Evolutionary conservation across 2,797 vertebrate genomes (phyloP).

Genomic region (Mormyrops attenuatus): DNA sequence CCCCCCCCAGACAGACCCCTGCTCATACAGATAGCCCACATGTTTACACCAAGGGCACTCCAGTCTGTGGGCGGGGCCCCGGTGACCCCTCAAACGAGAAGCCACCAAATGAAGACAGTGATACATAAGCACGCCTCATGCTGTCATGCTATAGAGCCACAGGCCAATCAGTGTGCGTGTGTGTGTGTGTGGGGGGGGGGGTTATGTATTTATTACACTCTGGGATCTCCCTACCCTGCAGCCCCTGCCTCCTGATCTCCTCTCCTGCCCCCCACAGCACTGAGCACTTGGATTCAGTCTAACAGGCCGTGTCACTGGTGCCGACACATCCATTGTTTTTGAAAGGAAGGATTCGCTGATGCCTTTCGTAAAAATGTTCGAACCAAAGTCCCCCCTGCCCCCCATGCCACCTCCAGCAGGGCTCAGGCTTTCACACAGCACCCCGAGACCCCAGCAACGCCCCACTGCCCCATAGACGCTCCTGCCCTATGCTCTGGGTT

Average conservation of each 20-base stretch:
- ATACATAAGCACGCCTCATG: background rate
- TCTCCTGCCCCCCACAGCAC: background rate
- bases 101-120: background rate
- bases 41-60: background rate
- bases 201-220: too few species aligned
- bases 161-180: background rate
- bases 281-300: background rate
- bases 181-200: background rate
- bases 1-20: background rate
- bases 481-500: too few species aligned
- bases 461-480: too few species aligned
- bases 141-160: background rate
- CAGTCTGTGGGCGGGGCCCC: background rate
- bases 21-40: background rate
- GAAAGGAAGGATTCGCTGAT: background rate
- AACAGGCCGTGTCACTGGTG: background rate
- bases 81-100: background rate
- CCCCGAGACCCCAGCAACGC: background rate
- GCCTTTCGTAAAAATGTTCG: background rate
- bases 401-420: background rate
- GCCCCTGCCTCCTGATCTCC: background rate
- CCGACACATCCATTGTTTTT: background rate
- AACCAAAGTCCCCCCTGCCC: background rate
- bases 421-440: background rate
- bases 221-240: too few species aligned